Evolutionary conservation across 2,113 vertebrate species (phyloP).

Genomic region (Burhinus oedicnemus): DNA sequence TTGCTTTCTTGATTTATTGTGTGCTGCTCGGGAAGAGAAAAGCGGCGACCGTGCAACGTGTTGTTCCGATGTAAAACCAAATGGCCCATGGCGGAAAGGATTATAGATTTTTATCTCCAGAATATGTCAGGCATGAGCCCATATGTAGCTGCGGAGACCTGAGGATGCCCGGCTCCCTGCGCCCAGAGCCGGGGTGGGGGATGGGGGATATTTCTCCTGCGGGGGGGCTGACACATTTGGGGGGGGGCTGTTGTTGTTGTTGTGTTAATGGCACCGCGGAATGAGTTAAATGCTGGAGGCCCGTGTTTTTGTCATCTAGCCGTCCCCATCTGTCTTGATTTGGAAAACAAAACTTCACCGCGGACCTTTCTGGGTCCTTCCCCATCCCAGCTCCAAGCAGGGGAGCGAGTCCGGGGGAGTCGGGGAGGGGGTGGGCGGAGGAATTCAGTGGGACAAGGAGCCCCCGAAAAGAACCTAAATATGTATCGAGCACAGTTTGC

Average conservation of each 20-base stretch:
- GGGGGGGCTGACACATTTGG: not conserved
- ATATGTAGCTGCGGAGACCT: not conserved
- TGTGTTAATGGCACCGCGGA: not conserved
- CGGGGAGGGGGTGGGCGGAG: too few relatives aligned
- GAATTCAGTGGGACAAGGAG: not conserved
- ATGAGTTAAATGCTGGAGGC: not conserved
- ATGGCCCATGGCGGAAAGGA: conserved; percentile 36
- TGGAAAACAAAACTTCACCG: conserved; percentile 3
- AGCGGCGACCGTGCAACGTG: conserved; percentile 19
- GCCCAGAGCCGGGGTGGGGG: not conserved
- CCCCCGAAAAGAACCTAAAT: not conserved
- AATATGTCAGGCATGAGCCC: not conserved
- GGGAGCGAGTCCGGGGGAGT: not conserved
- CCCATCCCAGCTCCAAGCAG: not conserved
- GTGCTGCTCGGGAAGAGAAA: conserved; percentile 30
- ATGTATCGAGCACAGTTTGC: not conserved
- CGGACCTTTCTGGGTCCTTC: not conserved
- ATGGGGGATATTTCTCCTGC: not conserved
- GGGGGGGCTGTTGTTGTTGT: not conserved
- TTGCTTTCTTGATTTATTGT: conserved; percentile 81
- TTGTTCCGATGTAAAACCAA: conserved; percentile 40
- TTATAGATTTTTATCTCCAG: conserved; percentile 37
- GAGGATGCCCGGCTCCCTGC: not conserved
- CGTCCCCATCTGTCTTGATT: not conserved
- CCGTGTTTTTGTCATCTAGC: not conserved